phyloP scores from a whole-genome alignment of 2,113 vertebrate genomes.

The Xiphophorus couchianus region DNA sequence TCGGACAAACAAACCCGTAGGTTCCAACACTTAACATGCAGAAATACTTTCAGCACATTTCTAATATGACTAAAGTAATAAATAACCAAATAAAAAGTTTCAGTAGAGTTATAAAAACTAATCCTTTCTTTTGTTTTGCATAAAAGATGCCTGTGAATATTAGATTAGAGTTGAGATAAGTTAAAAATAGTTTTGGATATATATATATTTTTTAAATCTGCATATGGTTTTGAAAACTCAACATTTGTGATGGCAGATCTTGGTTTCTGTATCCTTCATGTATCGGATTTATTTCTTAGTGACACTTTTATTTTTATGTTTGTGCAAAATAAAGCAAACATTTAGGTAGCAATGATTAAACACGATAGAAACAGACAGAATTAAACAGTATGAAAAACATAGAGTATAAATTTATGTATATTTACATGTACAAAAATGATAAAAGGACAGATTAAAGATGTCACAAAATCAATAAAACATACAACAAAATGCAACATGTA shows the following conservation, averaged over 20 bases:
- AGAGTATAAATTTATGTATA: background rate
- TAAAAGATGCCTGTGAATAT: too few species aligned
- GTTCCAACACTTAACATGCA: constrained; percentile 52
- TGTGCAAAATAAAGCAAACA: background rate
- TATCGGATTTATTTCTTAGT: background rate
- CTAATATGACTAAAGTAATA: background rate
- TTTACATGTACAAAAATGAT: background rate
- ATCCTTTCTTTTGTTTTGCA: too few species aligned
- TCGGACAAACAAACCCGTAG: constrained; percentile 94
- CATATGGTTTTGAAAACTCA: too few species aligned
- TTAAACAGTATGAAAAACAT: background rate
- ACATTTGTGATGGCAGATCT: too few species aligned
- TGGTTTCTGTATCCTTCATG: too few species aligned
- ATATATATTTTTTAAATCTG: too few species aligned
- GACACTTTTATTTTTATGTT: background rate
- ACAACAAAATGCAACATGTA: background rate
- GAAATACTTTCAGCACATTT: background rate
- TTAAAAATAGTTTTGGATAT: too few species aligned
- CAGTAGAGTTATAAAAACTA: too few species aligned
- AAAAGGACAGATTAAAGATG: too few species aligned
- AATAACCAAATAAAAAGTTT: too few species aligned
- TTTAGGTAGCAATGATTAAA: too few species aligned
- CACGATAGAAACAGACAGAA: too few species aligned
- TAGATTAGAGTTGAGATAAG: background rate
- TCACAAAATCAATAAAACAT: background rate